Percentiles rank a stretch among this genome's conserved stretches.
These are phyloP conservation scores for Leiothrix lutea DNA, from an alignment of 2,113 vertebrate genomes.

Conservation along the genomic window DNA sequence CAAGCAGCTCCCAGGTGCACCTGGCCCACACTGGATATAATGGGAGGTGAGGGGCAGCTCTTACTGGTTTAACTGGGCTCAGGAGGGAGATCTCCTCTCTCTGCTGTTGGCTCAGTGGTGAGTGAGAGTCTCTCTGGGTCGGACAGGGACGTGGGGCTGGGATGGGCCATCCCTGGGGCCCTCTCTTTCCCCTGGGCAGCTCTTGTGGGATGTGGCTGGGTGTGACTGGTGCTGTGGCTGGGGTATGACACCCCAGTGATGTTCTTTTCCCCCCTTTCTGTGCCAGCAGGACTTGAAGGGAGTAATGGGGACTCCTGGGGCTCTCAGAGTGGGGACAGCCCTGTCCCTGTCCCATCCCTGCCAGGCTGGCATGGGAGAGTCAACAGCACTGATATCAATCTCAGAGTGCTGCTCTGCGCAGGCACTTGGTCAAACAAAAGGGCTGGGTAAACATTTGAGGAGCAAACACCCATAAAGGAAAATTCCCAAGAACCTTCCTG, in stretches of 20 bases:
- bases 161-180: no score
- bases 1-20: neutral
- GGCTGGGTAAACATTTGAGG: constrained; percentile 30
- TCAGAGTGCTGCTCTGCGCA: neutral
- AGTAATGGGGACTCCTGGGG: neutral
- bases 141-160: neutral
- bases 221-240: fast-evolving
- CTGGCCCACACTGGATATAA: neutral
- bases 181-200: neutral
- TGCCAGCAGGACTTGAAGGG: neutral
- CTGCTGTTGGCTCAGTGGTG: neutral
- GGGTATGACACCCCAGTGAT: fast-evolving
- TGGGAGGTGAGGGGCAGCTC: neutral
- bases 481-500: neutral
- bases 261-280: neutral
- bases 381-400: neutral
- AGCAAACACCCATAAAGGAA: constrained; percentile 43
- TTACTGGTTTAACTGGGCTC: neutral
- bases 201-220: neutral
- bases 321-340: neutral
- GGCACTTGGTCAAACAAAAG: neutral
- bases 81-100: fast-evolving
- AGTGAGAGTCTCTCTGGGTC: neutral
- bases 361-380: neutral
- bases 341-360: neutral